Conservation (phyloP, 2,888 invertebrate genomes). For the Uropetala carovei region DNA sequence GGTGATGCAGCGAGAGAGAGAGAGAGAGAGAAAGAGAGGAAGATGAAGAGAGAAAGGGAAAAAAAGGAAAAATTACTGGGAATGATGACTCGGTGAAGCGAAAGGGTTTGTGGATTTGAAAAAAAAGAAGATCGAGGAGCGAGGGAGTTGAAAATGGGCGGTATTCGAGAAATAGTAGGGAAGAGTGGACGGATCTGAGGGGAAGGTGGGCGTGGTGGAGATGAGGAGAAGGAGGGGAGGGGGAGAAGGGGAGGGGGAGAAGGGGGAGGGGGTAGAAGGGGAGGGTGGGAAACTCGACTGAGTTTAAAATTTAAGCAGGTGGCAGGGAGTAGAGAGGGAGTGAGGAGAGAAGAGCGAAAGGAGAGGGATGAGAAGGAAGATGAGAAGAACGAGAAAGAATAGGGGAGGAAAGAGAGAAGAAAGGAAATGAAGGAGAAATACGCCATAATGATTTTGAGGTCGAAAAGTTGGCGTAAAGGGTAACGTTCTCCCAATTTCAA, state of each 20-base stretch:
- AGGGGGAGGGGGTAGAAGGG: background rate
- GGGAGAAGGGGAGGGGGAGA: too few relatives aligned
- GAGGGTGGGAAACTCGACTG: too few relatives aligned
- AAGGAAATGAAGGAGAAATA: background rate
- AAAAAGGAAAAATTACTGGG: background rate
- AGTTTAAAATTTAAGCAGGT: too few relatives aligned
- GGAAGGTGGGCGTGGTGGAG: background rate
- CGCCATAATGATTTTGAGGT: too few relatives aligned
- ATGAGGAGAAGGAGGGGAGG: background rate
- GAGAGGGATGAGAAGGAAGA: background rate
- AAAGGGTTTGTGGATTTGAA: slow-evolving; percentile 38
- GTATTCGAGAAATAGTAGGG: background rate
- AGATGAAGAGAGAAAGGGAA: background rate
- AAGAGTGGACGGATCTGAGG: background rate
- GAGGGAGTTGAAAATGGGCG: background rate
- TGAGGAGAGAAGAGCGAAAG: background rate
- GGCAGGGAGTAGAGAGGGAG: background rate
- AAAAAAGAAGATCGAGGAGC: background rate
- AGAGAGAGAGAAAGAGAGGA: background rate
- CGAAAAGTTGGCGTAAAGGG: background rate
- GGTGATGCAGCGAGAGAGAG: background rate
- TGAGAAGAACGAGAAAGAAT: background rate
- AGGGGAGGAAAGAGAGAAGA: background rate
- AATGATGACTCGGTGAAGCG: slow-evolving; percentile 45
- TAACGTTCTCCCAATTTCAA: slow-evolving; percentile 24